Percentiles rank a stretch among this genome's conserved stretches.
These are phyloP conservation scores for Sitta carolinensis DNA, from an alignment of 2,797 vertebrate species.

Conservation along the genomic window DNA sequence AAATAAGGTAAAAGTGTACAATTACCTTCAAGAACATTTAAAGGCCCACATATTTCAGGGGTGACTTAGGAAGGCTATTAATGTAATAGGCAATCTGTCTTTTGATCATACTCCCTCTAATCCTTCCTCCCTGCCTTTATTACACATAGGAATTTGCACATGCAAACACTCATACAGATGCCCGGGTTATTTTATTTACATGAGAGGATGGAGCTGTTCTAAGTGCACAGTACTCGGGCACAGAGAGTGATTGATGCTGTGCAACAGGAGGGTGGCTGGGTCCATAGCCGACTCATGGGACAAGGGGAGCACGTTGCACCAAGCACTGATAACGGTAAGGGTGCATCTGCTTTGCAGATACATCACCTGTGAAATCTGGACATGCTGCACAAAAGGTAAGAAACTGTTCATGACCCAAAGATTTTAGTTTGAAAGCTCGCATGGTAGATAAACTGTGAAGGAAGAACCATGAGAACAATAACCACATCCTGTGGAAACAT, in stretches of 20 bases:
- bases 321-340: neutral
- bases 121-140: neutral
- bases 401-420: neutral
- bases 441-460: neutral
- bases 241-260: accelerated
- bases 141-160: neutral
- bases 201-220: neutral
- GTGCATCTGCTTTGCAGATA: neutral
- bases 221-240: neutral
- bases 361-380: neutral
- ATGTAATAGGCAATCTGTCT: neutral
- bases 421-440: neutral
- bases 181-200: neutral
- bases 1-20: neutral
- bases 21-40: neutral
- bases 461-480: neutral
- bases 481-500: neutral
- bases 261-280: neutral
- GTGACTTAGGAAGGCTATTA: neutral
- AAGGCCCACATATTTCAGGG: neutral
- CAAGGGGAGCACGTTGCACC: accelerated
- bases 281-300: accelerated
- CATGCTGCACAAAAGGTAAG: neutral
- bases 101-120: neutral
- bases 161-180: neutral